A percentile compares a stretch with the other conserved stretches of the same genome.
These are phyloP conservation scores for Gnathonemus longibarbis DNA, from an alignment of 2,113 vertebrate species.

Conservation along the genomic window DNA sequence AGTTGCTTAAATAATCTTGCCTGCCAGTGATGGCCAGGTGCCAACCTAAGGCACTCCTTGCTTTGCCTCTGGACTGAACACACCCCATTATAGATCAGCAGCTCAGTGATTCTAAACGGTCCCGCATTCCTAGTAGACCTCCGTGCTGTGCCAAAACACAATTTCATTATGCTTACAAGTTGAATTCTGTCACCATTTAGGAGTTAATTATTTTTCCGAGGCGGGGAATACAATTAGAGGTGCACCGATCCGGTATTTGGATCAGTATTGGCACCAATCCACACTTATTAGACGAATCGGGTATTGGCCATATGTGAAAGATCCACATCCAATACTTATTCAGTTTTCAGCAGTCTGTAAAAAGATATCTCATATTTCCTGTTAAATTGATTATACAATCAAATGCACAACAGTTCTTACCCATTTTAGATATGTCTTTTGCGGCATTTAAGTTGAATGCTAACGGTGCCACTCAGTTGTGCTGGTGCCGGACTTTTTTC, in stretches of 20 bases:
- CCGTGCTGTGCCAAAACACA: background rate
- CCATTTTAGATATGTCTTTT: too few species aligned
- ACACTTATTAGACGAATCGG: background rate
- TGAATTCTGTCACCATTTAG: background rate
- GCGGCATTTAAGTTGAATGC: too few species aligned
- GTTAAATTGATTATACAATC: too few species aligned
- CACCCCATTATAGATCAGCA: background rate
- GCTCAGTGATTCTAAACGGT: background rate
- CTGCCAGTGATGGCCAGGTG: background rate
- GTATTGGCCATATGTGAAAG: too few species aligned
- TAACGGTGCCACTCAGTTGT: too few species aligned
- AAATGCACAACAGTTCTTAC: too few species aligned
- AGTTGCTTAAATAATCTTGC: conserved; percentile 23
- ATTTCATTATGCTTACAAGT: background rate
- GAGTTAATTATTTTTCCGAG: background rate
- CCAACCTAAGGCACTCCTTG: background rate
- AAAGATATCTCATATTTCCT: too few species aligned
- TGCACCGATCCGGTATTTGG: too few species aligned
- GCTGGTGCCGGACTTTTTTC: too few species aligned
- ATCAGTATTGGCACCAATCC: too few species aligned
- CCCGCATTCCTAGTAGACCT: background rate
- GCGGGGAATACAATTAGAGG: background rate
- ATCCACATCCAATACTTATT: too few species aligned
- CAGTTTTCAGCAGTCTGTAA: too few species aligned
- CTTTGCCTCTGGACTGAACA: conserved; percentile 17